phyloP scores from a whole-genome alignment of 2,113 vertebrate species.

The Petaurus breviceps region DNA sequence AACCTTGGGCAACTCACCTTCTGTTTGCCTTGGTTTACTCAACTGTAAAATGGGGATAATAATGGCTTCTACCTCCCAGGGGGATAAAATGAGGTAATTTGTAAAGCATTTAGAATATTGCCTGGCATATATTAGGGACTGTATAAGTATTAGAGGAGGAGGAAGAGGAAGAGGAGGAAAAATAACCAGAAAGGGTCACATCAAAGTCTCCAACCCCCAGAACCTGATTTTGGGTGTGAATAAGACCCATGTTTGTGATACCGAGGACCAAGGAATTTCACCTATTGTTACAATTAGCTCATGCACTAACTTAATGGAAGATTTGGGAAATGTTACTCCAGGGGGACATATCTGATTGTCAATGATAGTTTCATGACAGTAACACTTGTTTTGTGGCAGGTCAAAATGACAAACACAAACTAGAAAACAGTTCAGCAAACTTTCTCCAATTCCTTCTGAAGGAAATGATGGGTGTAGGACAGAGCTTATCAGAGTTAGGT shows the following conservation, averaged over 20 bases:
- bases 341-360: background rate
- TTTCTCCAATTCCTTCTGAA: background rate
- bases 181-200: background rate
- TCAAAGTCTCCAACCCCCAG: background rate
- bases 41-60: background rate
- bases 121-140: too few species aligned
- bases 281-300: background rate
- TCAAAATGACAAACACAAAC: too few species aligned
- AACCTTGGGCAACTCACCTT: background rate
- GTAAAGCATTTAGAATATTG: background rate
- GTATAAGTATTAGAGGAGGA: too few species aligned
- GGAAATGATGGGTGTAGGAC: background rate
- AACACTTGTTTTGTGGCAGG: background rate
- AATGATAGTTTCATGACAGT: background rate
- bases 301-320: background rate
- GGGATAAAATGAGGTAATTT: background rate
- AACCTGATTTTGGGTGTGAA: background rate
- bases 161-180: too few species aligned
- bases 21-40: background rate
- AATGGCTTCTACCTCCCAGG: background rate
- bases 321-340: background rate
- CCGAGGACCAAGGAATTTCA: background rate
- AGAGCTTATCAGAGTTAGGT: too few species aligned
- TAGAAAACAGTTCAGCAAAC: background rate
- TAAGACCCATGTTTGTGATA: background rate